These are phyloP conservation scores for Dendrocincla fuliginosa DNA, from an alignment of 2,797 vertebrate genomes.

Conservation along the genomic window DNA sequence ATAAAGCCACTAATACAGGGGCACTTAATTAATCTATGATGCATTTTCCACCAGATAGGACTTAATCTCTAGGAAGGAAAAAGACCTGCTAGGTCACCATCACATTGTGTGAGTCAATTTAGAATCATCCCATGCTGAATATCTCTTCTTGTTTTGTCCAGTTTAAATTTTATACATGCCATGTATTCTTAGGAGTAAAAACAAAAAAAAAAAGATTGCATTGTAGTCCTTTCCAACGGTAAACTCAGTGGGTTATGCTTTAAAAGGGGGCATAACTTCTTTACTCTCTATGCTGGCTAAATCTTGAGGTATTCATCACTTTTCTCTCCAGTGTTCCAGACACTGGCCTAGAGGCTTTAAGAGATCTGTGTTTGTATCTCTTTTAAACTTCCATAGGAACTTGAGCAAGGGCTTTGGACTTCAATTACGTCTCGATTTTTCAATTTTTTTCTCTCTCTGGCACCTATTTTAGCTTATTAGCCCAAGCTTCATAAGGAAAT, in stretches of 20 bases:
- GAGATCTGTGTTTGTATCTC: background rate
- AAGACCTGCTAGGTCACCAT: background rate
- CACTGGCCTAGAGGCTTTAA: background rate
- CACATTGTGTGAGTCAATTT: background rate
- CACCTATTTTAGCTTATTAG: background rate
- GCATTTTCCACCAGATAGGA: constrained; percentile 12
- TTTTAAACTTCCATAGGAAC: background rate
- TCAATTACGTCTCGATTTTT: background rate
- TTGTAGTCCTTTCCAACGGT: background rate
- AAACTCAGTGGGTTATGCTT: background rate
- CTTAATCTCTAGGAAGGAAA: constrained; percentile 19
- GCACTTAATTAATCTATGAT: constrained; percentile 39
- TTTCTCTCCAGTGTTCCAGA: background rate
- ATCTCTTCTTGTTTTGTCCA: background rate
- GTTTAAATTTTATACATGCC: background rate
- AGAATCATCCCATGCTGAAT: background rate
- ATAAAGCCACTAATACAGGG: constrained; percentile 33
- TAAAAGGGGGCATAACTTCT: background rate
- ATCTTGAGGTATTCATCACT: background rate
- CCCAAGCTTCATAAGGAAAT: background rate
- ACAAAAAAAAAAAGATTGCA: background rate
- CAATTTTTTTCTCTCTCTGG: background rate
- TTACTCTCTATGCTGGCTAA: background rate
- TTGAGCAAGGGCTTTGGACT: background rate
- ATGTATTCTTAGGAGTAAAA: background rate